phyloP scores from a whole-genome alignment of 2,797 vertebrate species.

The Smutsia temminckii region DNA sequence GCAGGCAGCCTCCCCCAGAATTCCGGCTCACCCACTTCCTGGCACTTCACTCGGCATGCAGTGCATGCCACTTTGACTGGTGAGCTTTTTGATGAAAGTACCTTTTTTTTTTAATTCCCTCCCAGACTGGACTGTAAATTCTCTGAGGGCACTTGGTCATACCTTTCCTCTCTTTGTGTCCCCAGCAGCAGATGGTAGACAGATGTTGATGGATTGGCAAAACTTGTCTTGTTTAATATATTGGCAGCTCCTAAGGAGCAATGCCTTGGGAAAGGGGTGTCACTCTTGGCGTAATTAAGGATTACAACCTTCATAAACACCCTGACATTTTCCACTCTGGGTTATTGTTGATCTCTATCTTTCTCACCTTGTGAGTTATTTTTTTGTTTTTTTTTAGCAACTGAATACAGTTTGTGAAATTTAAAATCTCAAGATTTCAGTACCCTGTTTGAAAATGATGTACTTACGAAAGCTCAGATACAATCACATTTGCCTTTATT shows the following conservation, averaged over 20 bases:
- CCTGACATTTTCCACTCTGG: neutral
- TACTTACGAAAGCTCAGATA: neutral
- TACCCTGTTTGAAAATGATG: conserved; percentile 16
- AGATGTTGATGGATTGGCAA: neutral
- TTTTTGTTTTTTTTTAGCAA: neutral
- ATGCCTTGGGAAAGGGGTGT: neutral
- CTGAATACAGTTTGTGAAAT: neutral
- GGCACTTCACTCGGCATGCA: neutral
- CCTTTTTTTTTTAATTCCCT: neutral
- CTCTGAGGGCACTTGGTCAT: neutral
- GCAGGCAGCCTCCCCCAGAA: neutral
- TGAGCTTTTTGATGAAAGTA: neutral
- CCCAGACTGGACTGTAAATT: neutral
- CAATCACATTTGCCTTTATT: conserved; percentile 17
- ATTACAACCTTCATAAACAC: conserved; percentile 9
- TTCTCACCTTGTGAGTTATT: neutral
- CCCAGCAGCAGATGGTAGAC: neutral
- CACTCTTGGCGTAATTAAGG: neutral
- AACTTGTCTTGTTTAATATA: neutral
- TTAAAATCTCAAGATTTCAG: conserved; percentile 16
- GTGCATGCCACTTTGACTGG: neutral
- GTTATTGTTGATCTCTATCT: neutral
- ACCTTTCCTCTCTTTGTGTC: neutral
- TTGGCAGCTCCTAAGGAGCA: neutral
- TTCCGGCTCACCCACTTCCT: neutral